Conservation (phyloP, 2,797 vertebrate species). For the Capromys pilorides region DNA sequence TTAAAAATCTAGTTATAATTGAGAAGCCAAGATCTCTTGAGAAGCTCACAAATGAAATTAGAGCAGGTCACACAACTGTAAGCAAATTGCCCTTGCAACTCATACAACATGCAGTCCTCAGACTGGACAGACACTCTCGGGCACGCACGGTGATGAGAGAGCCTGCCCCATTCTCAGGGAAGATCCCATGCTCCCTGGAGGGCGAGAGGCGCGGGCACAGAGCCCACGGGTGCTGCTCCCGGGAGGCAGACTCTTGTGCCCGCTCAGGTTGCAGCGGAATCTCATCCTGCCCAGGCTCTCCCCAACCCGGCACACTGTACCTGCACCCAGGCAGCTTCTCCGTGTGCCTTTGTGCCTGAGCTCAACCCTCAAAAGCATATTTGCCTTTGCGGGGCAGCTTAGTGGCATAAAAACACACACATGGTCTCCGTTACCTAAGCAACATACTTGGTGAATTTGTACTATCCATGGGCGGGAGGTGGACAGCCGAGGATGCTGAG, state of each 20-base stretch:
- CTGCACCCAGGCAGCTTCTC: not conserved
- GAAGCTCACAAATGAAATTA: not conserved
- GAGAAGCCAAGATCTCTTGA: not conserved
- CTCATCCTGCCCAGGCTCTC: not conserved
- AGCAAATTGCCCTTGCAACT: not conserved
- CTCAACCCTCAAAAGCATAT: not conserved
- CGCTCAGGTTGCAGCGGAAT: not conserved
- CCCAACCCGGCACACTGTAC: not conserved
- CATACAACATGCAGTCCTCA: not conserved
- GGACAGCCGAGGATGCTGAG: not conserved
- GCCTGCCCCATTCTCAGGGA: not conserved
- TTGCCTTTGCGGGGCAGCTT: not conserved
- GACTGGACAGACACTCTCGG: not conserved
- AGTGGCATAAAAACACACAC: not conserved
- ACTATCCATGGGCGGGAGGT: not conserved
- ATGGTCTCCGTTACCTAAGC: not conserved
- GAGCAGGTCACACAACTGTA: not conserved
- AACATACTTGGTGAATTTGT: constrained; percentile 28
- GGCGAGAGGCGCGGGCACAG: not conserved
- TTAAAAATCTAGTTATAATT: not conserved
- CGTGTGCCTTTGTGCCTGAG: not conserved
- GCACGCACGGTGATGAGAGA: not conserved
- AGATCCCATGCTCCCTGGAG: not conserved
- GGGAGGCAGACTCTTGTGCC: not conserved
- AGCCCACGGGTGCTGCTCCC: not conserved